Evolutionary conservation across 1,140 invertebrate genomes (phyloP).

Genomic region (Apis laboriosa): DNA sequence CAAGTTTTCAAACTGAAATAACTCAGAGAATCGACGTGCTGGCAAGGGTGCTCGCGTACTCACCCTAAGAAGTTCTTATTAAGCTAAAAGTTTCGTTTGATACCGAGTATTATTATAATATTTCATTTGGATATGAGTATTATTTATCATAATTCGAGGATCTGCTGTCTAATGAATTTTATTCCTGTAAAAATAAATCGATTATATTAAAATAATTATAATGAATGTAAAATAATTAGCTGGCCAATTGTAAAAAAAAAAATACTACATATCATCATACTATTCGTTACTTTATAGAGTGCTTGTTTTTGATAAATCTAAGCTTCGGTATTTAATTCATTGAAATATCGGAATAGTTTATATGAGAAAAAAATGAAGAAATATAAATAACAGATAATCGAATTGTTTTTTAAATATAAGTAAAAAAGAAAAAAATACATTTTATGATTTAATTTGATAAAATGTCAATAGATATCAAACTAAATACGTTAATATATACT

Average conservation of each 20-base stretch:
- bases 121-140: slow-evolving; percentile 38
- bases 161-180: background rate
- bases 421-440: background rate
- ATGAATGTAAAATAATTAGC: background rate
- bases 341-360: slow-evolving; percentile 17
- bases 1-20: slow-evolving; percentile 68
- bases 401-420: background rate
- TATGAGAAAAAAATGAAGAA: background rate
- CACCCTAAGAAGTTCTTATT: slow-evolving; percentile 59
- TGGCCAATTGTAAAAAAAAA: slow-evolving; percentile 39
- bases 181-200: background rate
- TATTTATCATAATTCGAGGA: slow-evolving; percentile 62
- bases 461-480: background rate
- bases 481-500: slow-evolving; percentile 5
- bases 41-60: slow-evolving; percentile 11
- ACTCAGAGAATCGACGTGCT: slow-evolving; percentile 66
- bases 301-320: slow-evolving; percentile 34
- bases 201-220: background rate
- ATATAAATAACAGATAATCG: slow-evolving; percentile 3
- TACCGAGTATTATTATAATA: slow-evolving; percentile 32
- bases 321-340: background rate
- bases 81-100: slow-evolving; percentile 63
- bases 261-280: slow-evolving; percentile 27
- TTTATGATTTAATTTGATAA: background rate
- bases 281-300: slow-evolving; percentile 16